Base-by-base conservation (phyloP, 2,888 invertebrate species). In the Leptinotarsa tumamoca region DNA sequence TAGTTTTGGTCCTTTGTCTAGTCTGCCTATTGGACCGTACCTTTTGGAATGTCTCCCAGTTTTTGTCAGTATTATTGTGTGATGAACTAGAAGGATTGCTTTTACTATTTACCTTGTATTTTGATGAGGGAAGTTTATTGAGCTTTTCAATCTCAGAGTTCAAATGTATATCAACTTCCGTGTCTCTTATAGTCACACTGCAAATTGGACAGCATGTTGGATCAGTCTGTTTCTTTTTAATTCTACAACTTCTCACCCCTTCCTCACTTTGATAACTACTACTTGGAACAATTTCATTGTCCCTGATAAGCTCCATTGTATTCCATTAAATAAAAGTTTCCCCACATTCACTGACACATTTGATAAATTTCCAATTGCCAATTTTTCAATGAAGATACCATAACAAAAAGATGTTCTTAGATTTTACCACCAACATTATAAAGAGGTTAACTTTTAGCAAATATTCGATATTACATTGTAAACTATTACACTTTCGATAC, bases 121-220 rank as follows among this genome's bases (percentile, higher is more conserved):
- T 86, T 50, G 84, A 82, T 27, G 83, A 81, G 13, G 90, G 89
- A 68, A 92, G 85, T 86, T 92, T 92, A 83, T 90, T 89, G 69
- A 95, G 89, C 81, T 93, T 93, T 78, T 95, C 94, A 79, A 97
- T 90, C 89, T 97, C 97, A 78, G 95, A 90, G 68, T 92, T 89
- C 80, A 95, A 92, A 89, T 97, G 98, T 43, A 93, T 90, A 82
- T 96, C 95, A n/a, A 97, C 90, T 87, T 97, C 97, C 2, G 94
- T 93, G 2, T 93, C 92, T 68, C 96, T 90, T 63, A 98, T 91
- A 3, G 96, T 96, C 77, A 95, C 92, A 79, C 96, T 95, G 87
- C 98, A 98, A 1, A 96, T 94, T 0, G 98, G 97, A 87, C 98
- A 98, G 87, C 92, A 95, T n/a, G 92, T 91, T 17, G 94, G 91